Evolutionary conservation across 2,797 vertebrate species (phyloP).

Genomic region (Phoeniculus purpureus): DNA sequence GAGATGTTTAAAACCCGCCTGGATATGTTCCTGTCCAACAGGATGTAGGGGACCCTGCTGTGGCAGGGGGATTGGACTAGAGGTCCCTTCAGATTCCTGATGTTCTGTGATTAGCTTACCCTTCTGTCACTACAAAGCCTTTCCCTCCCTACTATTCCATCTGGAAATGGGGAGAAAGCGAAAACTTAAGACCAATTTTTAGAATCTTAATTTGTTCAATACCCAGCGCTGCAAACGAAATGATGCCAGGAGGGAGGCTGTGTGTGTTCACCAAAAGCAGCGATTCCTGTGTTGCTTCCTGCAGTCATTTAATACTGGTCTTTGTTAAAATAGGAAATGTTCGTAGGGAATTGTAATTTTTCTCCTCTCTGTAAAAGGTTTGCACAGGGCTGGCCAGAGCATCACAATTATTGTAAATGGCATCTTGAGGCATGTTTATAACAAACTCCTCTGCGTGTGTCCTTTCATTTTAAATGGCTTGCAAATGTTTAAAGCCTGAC

Average conservation of each 20-base stretch:
- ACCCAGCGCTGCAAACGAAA: background rate
- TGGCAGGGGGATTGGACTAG: too few relatives aligned
- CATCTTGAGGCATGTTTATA: background rate
- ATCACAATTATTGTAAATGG: slow-evolving; percentile 11
- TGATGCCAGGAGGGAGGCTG: background rate
- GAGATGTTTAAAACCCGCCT: too few relatives aligned
- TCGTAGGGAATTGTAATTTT: background rate
- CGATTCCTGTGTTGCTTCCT: background rate
- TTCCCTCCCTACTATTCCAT: too few relatives aligned
- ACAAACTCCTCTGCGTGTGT: background rate
- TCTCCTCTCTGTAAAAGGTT: background rate
- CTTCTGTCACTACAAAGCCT: background rate
- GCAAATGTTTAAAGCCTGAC: background rate
- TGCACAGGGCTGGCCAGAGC: background rate
- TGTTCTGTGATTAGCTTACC: too few relatives aligned
- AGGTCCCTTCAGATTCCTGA: too few relatives aligned
- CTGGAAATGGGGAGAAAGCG: background rate
- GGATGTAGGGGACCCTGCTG: too few relatives aligned
- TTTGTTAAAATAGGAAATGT: background rate
- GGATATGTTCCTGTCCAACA: too few relatives aligned
- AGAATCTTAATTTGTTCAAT: background rate
- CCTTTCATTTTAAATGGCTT: slow-evolving; percentile 11
- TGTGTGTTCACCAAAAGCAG: background rate
- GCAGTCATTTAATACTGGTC: background rate
- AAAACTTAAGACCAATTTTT: background rate